A percentile compares a stretch with the other conserved stretches of the same genome.
phyloP scores from a whole-genome alignment of 2,797 vertebrate species.

The Poecilia picta region DNA sequence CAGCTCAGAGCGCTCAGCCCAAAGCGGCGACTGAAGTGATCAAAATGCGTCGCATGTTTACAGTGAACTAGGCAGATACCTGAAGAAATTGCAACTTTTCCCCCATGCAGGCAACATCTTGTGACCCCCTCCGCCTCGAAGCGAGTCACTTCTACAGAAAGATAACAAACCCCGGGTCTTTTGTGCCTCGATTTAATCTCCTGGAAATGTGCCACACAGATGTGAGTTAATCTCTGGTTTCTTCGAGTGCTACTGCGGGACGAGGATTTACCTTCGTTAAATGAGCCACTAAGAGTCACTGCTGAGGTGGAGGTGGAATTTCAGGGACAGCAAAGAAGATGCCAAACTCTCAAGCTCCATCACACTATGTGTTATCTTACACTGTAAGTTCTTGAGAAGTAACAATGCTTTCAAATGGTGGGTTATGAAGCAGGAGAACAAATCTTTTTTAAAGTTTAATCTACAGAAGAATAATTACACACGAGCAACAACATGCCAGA shows the following conservation, averaged over 20 bases:
- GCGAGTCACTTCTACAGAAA: slow-evolving; percentile 67
- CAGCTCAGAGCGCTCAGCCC: slow-evolving; percentile 22
- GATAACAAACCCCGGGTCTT: slow-evolving; percentile 47
- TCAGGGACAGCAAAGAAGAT: neutral
- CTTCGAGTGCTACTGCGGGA: slow-evolving; percentile 45
- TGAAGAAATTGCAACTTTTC: slow-evolving; percentile 56
- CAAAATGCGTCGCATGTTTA: slow-evolving; percentile 41
- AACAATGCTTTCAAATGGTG: too few relatives aligned
- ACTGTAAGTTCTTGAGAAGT: neutral
- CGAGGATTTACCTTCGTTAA: slow-evolving; percentile 37
- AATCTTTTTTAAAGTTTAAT: too few relatives aligned
- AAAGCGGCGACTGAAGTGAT: slow-evolving; percentile 17
- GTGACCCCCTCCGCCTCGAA: slow-evolving; percentile 42
- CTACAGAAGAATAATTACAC: too few relatives aligned
- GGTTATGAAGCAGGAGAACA: too few relatives aligned
- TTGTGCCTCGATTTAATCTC: slow-evolving; percentile 59
- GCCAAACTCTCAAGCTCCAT: neutral
- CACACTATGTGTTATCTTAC: neutral
- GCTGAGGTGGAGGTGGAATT: neutral
- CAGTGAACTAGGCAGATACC: slow-evolving; percentile 39
- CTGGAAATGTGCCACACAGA: slow-evolving; percentile 37
- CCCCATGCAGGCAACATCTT: slow-evolving; percentile 36
- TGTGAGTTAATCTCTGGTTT: slow-evolving; percentile 56
- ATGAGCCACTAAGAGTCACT: slow-evolving; percentile 33
- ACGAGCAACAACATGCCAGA: too few relatives aligned